Conservation (phyloP, 2,888 invertebrate genomes). For the Antitype chi region DNA sequence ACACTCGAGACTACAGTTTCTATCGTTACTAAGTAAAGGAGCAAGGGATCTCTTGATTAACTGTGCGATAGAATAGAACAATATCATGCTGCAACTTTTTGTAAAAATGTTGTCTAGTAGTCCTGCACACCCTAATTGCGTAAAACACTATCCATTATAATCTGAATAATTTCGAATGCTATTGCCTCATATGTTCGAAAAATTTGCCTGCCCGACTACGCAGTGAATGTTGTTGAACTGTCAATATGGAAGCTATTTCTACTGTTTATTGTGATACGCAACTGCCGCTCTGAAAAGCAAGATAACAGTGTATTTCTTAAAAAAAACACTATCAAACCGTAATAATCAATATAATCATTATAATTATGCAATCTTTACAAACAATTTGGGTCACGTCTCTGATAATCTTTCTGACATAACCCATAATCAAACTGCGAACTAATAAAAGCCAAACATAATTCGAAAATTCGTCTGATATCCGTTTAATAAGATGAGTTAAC, state of each 20-base stretch:
- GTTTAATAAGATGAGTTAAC: slow-evolving; percentile 9
- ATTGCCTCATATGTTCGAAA: no score
- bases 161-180: no score
- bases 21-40: slow-evolving; percentile 13
- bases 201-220: no score
- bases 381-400: neutral
- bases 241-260: no score
- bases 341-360: neutral
- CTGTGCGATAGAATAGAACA: neutral
- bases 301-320: neutral
- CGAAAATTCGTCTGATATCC: slow-evolving; percentile 6
- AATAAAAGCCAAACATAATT: slow-evolving; percentile 8
- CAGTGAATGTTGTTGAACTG: no score
- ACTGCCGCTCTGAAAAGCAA: neutral
- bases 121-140: neutral
- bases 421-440: slow-evolving; percentile 6
- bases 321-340: neutral
- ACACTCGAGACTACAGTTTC: neutral
- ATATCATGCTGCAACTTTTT: neutral
- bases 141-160: no score
- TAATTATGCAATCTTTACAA: neutral
- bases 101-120: neutral
- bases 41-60: neutral
- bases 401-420: slow-evolving; percentile 27
- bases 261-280: no score